Conservation (phyloP, 1,140 invertebrate species). For the Ruditapes philippinarum region DNA sequence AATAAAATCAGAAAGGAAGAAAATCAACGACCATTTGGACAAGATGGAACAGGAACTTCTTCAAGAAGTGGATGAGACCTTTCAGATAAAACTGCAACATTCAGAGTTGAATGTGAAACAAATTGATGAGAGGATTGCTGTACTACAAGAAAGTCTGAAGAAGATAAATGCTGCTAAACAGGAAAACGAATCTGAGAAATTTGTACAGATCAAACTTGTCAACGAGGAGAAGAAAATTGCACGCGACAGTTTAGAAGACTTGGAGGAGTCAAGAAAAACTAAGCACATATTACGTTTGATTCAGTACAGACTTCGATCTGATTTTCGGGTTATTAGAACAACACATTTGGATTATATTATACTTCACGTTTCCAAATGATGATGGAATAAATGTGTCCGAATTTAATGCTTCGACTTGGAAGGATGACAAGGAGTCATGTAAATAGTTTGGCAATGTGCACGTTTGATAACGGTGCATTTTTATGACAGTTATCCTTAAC, state of each 20-base stretch:
- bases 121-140: neutral
- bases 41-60: neutral
- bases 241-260: neutral
- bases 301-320: too few species aligned
- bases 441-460: neutral
- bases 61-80: neutral
- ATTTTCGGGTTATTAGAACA: neutral
- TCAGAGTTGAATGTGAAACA: neutral
- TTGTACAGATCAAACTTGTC: neutral
- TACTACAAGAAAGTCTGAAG: neutral
- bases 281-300: neutral
- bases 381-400: too few species aligned
- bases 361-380: neutral
- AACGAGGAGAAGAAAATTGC: neutral
- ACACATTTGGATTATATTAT: neutral
- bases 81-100: neutral
- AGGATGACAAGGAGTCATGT: neutral
- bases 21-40: neutral
- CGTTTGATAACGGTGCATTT: neutral
- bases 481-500: neutral
- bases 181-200: neutral
- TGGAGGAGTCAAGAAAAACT: neutral
- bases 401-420: neutral
- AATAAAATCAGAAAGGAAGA: neutral
- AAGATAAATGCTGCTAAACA: neutral